These are phyloP conservation scores for Microplitis demolitor DNA, from an alignment of 1,140 invertebrate species.

Conservation along the genomic window DNA sequence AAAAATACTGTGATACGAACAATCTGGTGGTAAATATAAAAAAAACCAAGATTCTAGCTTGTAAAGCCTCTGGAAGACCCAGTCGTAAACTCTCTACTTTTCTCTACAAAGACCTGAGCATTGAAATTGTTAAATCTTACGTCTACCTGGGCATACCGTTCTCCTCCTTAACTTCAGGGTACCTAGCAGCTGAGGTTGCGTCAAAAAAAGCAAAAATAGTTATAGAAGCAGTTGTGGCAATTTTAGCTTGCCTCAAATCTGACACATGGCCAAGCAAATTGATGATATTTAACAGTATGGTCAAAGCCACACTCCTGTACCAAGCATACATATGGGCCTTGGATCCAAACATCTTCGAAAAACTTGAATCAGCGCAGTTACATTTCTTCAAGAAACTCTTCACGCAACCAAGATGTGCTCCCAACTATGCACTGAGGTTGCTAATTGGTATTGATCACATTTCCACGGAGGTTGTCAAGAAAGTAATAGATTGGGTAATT, in stretches of 20 bases:
- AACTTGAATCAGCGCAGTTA: too few species aligned
- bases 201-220: background rate
- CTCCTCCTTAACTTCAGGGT: background rate
- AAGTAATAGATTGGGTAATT: too few species aligned
- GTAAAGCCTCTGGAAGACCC: conserved; percentile 22
- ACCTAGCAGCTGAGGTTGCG: background rate
- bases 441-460: too few species aligned
- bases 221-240: background rate
- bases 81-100: background rate
- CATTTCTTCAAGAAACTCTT: too few species aligned
- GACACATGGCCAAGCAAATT: background rate
- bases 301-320: too few species aligned
- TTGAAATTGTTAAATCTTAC: background rate
- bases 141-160: background rate
- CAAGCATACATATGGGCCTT: too few species aligned
- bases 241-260: background rate
- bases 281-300: too few species aligned
- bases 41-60: conserved; percentile 36
- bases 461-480: too few species aligned
- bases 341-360: too few species aligned
- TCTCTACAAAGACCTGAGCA: background rate
- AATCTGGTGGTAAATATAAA: conserved; percentile 25
- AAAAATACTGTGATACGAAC: conserved; percentile 28
- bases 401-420: too few species aligned
- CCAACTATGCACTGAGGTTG: too few species aligned